A percentile compares a stretch with the other conserved stretches of the same genome.
Conservation (phyloP, 1,140 invertebrate genomes). For the Habropoda laboriosa region DNA sequence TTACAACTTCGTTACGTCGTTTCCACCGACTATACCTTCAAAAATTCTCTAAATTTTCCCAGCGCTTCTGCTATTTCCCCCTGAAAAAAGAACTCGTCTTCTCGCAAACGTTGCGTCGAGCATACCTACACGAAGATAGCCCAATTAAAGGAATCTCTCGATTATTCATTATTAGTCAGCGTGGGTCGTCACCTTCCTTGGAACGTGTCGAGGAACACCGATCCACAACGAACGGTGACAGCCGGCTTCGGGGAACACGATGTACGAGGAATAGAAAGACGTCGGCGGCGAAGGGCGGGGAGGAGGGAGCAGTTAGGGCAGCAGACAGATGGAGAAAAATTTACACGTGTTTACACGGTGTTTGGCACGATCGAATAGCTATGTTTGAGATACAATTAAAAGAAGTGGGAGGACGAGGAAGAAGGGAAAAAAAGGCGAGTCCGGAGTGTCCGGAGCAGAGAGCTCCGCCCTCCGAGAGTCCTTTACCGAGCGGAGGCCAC, state of each 20-base stretch:
- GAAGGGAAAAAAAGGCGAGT: slow-evolving; percentile 6
- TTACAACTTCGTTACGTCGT: no score
- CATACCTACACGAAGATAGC: no score
- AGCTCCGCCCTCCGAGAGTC: slow-evolving; percentile 35
- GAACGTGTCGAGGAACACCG: neutral
- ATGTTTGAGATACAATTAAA: slow-evolving; percentile 66
- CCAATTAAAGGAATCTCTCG: no score
- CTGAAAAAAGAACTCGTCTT: no score
- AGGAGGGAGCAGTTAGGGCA: neutral
- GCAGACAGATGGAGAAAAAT: slow-evolving; percentile 25
- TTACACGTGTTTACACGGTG: slow-evolving; percentile 56
- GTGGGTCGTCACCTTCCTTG: neutral
- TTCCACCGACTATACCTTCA: no score
- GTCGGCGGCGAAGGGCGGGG: neutral
- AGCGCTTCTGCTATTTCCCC: no score
- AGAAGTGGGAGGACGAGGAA: slow-evolving; percentile 20
- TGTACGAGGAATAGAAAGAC: neutral
- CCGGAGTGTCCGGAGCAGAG: slow-evolving; percentile 3
- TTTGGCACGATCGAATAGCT: slow-evolving; percentile 61
- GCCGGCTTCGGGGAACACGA: neutral
- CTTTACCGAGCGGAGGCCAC: no score
- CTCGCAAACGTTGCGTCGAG: no score
- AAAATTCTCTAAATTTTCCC: no score
- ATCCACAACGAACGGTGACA: neutral
- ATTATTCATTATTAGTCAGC: no score